Conservation (phyloP, 2,888 invertebrate species). For the Tetrapedia diversipes region DNA sequence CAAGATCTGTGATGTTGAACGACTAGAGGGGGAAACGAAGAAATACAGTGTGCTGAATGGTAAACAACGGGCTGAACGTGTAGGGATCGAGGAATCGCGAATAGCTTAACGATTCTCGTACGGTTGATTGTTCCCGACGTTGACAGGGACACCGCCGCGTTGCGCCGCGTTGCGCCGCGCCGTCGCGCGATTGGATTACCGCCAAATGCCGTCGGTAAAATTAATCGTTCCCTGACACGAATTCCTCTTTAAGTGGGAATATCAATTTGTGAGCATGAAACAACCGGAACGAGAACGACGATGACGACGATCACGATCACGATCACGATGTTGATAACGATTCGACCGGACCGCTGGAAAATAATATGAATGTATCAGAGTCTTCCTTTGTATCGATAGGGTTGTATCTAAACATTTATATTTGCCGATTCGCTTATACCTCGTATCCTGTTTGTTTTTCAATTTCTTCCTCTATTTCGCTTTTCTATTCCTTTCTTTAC, state of each 20-base stretch:
- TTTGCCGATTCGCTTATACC: too few relatives aligned
- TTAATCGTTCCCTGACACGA: slow-evolving; percentile 80
- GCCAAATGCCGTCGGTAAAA: slow-evolving; percentile 79
- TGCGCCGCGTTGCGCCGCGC: too few relatives aligned
- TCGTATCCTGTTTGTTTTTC: background rate
- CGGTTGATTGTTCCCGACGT: slow-evolving; percentile 29
- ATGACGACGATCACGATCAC: slow-evolving; percentile 2
- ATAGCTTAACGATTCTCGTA: too few relatives aligned
- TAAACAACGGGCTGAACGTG: too few relatives aligned
- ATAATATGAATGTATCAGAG: background rate
- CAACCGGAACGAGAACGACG: slow-evolving; percentile 43
- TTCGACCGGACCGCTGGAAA: background rate
- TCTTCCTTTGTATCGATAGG: too few relatives aligned
- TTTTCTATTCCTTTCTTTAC: background rate
- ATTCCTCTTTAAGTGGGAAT: slow-evolving; percentile 78
- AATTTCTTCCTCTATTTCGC: background rate
- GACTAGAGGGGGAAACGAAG: too few relatives aligned
- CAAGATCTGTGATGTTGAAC: too few relatives aligned
- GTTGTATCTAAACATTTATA: too few relatives aligned
- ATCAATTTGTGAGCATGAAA: slow-evolving; percentile 73
- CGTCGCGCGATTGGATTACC: slow-evolving; percentile 69
- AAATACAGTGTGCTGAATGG: too few relatives aligned
- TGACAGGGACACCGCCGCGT: background rate
- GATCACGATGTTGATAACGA: slow-evolving; percentile 13
- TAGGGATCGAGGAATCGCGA: too few relatives aligned